Base-by-base conservation (phyloP, 2,888 invertebrate species). In the Pseudococcus jackbeardsleyi region DNA sequence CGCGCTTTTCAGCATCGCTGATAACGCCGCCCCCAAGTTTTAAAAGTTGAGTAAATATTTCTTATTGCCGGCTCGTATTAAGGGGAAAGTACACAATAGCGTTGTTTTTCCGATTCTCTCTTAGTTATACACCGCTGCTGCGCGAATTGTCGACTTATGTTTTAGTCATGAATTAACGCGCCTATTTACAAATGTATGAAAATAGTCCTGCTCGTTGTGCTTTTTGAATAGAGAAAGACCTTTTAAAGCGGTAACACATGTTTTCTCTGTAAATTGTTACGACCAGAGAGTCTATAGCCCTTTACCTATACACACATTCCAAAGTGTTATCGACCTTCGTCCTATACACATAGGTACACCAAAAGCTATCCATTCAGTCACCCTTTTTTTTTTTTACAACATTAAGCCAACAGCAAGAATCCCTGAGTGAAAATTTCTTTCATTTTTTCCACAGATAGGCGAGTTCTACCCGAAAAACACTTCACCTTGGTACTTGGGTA, bases 121-220 rank as follows among this genome's bases (percentile, higher is more conserved):
- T 19, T 5, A 19, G 19, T 19, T 8, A 15, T 54, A 54, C 54
- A 54, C 59, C 59, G 59, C n/a, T 19, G 19, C 59, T 59, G 19
- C 68, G n/a, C 68, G n/a, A 26, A 33, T 33, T 26, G 68, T 15
- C 68, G 68, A 72, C 68, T 72, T 72, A 72, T 72, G 12, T 72
- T 72, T 72, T 72, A 59, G 59, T 59, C 59, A 72, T 72, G 68
- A 72, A 72, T 72, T 72, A 72, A 72, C 68, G 68, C 68, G 5
- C 33, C 68, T 72, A 72, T 72, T 72, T 72, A 72, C 68, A 72
- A 72, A 72, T 72, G 68, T 72, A 72, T 72, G 68, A 72, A 72
- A 72, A 26, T 72, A 72, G 68, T 33, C 59, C 19, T 19, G 9
- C 26, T 72, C 68, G 68, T 72, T 72, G 68, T 72, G 68, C 68